Base-by-base conservation (phyloP, 2,888 invertebrate species). In the Lypha dubia region DNA sequence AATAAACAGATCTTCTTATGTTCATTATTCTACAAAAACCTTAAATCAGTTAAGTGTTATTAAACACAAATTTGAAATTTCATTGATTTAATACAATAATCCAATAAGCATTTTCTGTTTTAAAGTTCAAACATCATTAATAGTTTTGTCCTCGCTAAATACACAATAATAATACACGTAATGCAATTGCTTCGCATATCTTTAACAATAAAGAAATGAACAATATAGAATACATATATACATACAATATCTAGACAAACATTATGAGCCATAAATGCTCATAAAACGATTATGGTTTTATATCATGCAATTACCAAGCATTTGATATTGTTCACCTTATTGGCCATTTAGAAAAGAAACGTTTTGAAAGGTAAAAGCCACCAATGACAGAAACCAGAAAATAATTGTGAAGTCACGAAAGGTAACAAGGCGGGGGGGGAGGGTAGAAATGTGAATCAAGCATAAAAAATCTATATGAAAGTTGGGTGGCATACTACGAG, bases 261-360 rank as follows among this genome's bases (percentile, higher is more conserved):
- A 74, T 46, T 53, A 74, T 46, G 63, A 63, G 53, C 56, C 81
- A 63, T 68, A 81, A 81, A 62, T 68, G 53, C 74, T 53, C 44
- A 63, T 75, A 70, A 75, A 75, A 63, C 56, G 68, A 75, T 81
- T 75, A 81, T 63, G 53, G 68, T 70, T 75, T 75, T 75, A 62
- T 70, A 75, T 70, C 62, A 51, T 35, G 53, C 74, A 80, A 62
- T 53, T 62, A 80, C 67, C 44, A 60, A 68, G 67, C 68, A 75
- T 70, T 81, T 81, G 74, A 74, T 80, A 60, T 60, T 53, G 32
- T 13, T 41, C 74, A 68, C 68, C 74, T 81, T 70, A 46, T 73
- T 67, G 53, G 56, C 20, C 44, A 28, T 46, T 62, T 41, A 20
- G 6, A 28, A 74, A 44, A 24, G n/a, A 68, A 60, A 51, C 46